Percentiles rank a stretch among this genome's conserved stretches.
These are phyloP conservation scores for roundworm (Caenorhabditis elegans) DNA, from an alignment of 1,140 invertebrate species.

Conservation along the genomic window DNA sequence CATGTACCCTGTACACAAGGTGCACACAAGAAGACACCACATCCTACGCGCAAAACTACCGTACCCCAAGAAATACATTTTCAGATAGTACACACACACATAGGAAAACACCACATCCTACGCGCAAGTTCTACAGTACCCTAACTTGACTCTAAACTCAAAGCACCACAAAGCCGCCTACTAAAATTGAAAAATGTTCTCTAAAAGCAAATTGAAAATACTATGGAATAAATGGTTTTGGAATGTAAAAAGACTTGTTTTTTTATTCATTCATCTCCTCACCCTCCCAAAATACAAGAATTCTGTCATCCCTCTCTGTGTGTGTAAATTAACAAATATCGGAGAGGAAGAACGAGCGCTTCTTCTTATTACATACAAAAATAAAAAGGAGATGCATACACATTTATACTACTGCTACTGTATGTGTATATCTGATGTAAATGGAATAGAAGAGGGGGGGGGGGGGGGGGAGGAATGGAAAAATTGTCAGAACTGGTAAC, in stretches of 20 bases:
- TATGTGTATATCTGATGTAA: slow-evolving; percentile 33
- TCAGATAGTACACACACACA: too few species aligned
- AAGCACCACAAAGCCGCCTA: too few species aligned
- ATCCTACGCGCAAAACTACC: too few species aligned
- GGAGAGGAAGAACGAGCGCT: background rate
- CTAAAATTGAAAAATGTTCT: background rate
- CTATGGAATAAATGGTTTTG: background rate
- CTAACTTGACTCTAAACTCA: too few species aligned
- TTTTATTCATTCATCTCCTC: background rate
- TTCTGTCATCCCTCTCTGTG: background rate
- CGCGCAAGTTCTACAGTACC: too few species aligned
- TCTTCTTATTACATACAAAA: slow-evolving; percentile 23
- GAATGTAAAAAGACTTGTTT: slow-evolving; percentile 7
- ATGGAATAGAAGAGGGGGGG: slow-evolving; percentile 8
- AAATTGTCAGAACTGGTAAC: slow-evolving; percentile 31
- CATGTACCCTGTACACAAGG: too few species aligned
- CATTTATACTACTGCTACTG: slow-evolving; percentile 7
- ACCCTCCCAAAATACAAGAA: slow-evolving; percentile 34
- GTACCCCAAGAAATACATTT: too few species aligned
- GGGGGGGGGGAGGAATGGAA: background rate
- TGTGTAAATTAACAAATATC: slow-evolving; percentile 33
- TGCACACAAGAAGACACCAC: too few species aligned
- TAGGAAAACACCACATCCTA: too few species aligned
- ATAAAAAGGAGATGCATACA: too few species aligned
- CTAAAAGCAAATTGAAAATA: background rate